Base-by-base conservation (phyloP, 1,140 invertebrate genomes). In the Platyscapa corneri region DNA sequence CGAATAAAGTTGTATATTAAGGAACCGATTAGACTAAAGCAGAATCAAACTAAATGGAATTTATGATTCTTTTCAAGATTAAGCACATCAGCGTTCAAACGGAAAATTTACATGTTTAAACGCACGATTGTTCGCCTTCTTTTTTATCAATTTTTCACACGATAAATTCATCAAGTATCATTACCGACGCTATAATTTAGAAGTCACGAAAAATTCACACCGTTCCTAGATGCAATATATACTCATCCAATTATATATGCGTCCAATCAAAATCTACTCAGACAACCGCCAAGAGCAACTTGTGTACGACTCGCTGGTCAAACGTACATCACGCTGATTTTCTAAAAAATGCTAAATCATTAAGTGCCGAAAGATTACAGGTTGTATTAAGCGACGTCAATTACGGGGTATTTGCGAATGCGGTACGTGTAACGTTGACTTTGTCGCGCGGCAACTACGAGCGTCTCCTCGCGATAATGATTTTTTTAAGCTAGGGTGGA, bases 231-330 rank as follows among this genome's bases (percentile, higher is more conserved):
- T 32, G 23, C 37, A n/a, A 39, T 42, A 70, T 30, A 46, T 18
- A 53, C 30, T 34, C 75, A 76, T 32, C 46, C 75, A 76, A 53
- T 53, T 53, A 76, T n/a, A 42, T 39, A 74, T 27, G 32, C 49
- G n/a, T 56, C 42, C 75, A 77, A 77, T 77, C 75, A 77, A 77
- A 77, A 77, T 77, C 75, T 23, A 20, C 70, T 74, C 37, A 20
- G 70, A 42, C 70, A 74, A 74, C 37, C 27, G 39, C 39, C 70
- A n/a, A 34, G 39, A 74, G 70, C 70, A 74, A n/a, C 70, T 42
- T 42, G 23, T n/a, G 16, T 72, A 23, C 0, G 12, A 5, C 42
- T 46, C 42, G 42, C 7, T 27, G 42, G 42, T 12, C 42, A 46
- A 46, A 67, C 65, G 37, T 30, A 49, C 23, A 76, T 30, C 27